Conservation (phyloP, 2,888 invertebrate species). For the Sepiola atlantica region DNA sequence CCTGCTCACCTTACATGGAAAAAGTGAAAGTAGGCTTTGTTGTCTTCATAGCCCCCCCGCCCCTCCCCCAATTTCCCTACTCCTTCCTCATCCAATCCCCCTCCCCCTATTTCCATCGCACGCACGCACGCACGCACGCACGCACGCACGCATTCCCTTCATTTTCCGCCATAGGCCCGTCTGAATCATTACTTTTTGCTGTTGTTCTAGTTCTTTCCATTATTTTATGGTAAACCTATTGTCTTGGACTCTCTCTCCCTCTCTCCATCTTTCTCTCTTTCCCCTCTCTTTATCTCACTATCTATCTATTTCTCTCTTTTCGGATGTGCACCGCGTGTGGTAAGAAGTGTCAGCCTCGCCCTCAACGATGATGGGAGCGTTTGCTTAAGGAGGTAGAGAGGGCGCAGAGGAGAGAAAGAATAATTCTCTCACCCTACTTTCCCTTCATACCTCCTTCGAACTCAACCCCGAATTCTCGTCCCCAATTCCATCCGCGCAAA, state of each 20-base stretch:
- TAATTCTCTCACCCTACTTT: not conserved
- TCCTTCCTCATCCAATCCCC: not conserved
- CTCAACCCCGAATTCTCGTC: not conserved
- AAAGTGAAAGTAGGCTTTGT: not conserved
- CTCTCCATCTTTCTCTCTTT: too few relatives aligned
- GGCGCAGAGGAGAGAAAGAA: too few relatives aligned
- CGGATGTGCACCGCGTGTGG: slow-evolving; percentile 8
- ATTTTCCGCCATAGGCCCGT: not conserved
- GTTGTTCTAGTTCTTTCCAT: not conserved
- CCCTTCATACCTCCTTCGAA: not conserved
- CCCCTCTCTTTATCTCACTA: too few relatives aligned
- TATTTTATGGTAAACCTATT: not conserved
- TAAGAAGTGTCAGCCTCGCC: not conserved
- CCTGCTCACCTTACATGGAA: slow-evolving; percentile 32
- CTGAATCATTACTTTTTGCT: not conserved
- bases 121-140: not conserved
- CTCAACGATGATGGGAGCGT: not conserved
- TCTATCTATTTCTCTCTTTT: too few relatives aligned
- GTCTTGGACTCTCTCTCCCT: not conserved
- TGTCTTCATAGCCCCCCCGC: not conserved
- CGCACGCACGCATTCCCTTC: not conserved
- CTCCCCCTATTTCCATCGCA: not conserved
- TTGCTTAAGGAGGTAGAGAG: too few relatives aligned
- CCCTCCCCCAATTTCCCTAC: not conserved
- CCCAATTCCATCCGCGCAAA: not conserved